Evolutionary conservation across 2,888 invertebrate species (phyloP).

Genomic region (Apotomis capreana): DNA sequence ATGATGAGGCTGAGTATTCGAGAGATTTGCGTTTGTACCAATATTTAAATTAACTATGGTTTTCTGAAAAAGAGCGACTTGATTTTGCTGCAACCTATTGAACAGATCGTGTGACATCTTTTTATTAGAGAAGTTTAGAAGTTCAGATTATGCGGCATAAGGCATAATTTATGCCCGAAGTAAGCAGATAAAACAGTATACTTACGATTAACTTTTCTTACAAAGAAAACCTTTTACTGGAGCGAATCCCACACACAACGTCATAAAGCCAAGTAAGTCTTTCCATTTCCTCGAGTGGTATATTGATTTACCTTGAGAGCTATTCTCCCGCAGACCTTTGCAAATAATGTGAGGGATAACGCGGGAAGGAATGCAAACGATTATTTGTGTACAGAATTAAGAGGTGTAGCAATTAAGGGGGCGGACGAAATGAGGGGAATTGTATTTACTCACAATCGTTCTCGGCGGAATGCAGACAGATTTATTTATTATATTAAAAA

Average conservation of each 20-base stretch:
- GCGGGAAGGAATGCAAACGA: constrained; percentile 45
- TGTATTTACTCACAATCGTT: constrained; percentile 21
- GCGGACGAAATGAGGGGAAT: constrained; percentile 35
- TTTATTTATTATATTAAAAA: background rate
- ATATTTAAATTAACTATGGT: too few species aligned
- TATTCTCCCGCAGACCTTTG: constrained; percentile 54
- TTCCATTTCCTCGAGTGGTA: constrained; percentile 48
- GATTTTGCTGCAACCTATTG: too few species aligned
- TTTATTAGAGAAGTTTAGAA: background rate
- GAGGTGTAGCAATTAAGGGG: constrained; percentile 48
- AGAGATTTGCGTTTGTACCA: too few species aligned
- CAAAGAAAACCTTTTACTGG: constrained; percentile 4
- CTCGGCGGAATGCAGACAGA: constrained; percentile 5
- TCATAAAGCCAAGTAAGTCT: constrained; percentile 25
- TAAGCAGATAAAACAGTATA: background rate
- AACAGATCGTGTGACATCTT: too few species aligned
- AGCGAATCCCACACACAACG: constrained; percentile 16
- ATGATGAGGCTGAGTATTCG: too few species aligned
- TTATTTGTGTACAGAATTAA: constrained; percentile 48
- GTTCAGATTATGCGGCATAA: background rate
- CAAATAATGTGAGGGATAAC: constrained; percentile 46
- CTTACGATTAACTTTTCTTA: background rate
- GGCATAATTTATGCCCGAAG: too few species aligned
- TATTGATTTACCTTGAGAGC: constrained; percentile 64
- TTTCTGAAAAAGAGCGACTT: too few species aligned